A percentile compares a stretch with the other conserved stretches of the same genome.
phyloP scores from a whole-genome alignment of 2,797 vertebrate genomes.

The Sphaeramia orbicularis region DNA sequence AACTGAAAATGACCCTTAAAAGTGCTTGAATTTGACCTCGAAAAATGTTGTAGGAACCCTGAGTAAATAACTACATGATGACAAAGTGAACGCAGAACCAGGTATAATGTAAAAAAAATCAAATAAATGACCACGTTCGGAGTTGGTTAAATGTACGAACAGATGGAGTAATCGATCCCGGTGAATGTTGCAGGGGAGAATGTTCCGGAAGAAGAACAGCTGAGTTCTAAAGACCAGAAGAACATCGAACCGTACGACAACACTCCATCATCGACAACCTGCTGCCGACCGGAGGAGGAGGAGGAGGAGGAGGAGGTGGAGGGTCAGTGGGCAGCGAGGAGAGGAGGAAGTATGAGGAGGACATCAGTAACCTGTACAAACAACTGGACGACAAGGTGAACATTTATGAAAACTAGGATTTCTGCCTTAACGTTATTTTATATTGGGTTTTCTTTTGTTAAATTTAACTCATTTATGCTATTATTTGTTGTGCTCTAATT shows the following conservation, averaged over 20 bases:
- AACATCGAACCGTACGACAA: conserved; percentile 87
- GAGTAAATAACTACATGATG: no score
- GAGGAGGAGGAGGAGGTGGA: conserved; percentile 85
- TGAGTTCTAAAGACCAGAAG: conserved; percentile 90
- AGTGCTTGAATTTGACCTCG: no score
- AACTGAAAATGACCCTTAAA: no score
- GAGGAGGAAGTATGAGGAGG: conserved; percentile 88
- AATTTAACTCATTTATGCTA: no score
- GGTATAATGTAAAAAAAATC: no score
- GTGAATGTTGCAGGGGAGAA: conserved; percentile 85
- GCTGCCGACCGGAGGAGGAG: conserved; percentile 66
- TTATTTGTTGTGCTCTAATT: no score
- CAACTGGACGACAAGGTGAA: conserved; percentile 94
- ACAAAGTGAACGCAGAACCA: no score
- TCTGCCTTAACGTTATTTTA: no score
- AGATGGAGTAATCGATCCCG: background rate
- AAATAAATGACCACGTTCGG: no score
- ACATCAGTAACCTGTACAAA: conserved; percentile 90
- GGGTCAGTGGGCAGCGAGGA: conserved; percentile 82
- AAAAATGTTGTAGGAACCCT: no score
- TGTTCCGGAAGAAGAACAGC: conserved; percentile 92
- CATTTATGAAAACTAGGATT: no score
- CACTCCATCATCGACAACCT: conserved; percentile 89
- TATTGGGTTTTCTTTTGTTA: no score
- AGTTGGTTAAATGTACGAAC: background rate